Conservation (phyloP, 2,797 vertebrate species). For the Acestrorhynchus altus region DNA sequence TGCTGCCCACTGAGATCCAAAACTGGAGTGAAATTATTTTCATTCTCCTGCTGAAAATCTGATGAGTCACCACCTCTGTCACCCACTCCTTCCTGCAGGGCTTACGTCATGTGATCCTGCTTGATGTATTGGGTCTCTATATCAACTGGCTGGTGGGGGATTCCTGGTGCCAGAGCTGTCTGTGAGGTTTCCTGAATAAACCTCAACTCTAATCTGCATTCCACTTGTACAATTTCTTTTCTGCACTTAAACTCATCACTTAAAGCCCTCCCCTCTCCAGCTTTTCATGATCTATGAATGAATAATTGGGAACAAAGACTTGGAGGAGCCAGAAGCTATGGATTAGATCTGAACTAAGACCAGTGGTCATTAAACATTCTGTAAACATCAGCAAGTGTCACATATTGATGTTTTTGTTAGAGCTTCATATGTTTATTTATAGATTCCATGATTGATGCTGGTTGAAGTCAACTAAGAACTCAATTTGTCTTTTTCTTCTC, state of each 20-base stretch:
- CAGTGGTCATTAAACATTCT: background rate
- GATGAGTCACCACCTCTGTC: constrained; percentile 37
- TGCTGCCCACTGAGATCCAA: constrained; percentile 12
- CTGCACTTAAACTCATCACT: constrained; percentile 7
- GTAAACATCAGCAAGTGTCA: background rate
- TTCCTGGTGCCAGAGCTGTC: background rate
- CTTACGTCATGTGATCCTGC: constrained; percentile 6
- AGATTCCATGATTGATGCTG: too few species aligned
- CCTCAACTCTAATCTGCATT: background rate
- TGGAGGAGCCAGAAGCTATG: background rate
- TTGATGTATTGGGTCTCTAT: background rate
- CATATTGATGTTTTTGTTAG: too few species aligned
- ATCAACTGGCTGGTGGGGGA: background rate
- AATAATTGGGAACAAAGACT: background rate
- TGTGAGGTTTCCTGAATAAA: constrained; percentile 17
- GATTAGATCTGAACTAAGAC: background rate
- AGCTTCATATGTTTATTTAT: background rate
- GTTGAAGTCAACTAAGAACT: too few species aligned
- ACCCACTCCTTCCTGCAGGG: constrained; percentile 26
- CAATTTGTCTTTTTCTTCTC: too few species aligned
- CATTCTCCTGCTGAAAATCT: constrained; percentile 1
- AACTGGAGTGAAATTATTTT: background rate
- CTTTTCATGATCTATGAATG: background rate
- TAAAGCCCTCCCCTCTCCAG: background rate
- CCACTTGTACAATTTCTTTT: background rate